These are phyloP conservation scores for Streptopelia turtur DNA, from an alignment of 2,797 vertebrate genomes.

Conservation along the genomic window DNA sequence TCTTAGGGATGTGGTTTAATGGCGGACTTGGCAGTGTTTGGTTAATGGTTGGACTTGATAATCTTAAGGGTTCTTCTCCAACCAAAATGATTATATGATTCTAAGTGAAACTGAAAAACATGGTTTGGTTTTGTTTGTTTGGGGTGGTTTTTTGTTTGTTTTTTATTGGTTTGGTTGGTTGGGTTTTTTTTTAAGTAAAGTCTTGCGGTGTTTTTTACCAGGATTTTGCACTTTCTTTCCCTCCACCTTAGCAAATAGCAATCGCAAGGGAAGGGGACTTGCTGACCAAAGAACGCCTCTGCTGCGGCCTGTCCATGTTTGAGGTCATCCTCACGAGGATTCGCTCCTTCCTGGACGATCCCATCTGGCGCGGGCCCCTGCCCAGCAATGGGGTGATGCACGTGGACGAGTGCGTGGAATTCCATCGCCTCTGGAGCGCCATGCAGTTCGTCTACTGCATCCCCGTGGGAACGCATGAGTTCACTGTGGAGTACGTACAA, in stretches of 20 bases:
- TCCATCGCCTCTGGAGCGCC: slow-evolving; percentile 98
- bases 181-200: not conserved
- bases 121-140: too few species aligned
- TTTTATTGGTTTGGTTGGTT: too few species aligned
- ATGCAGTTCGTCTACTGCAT: slow-evolving; percentile 99
- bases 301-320: slow-evolving; percentile 99
- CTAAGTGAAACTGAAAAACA: not conserved
- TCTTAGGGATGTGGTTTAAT: too few species aligned
- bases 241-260: slow-evolving; percentile 91
- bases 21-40: too few species aligned
- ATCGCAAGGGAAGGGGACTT: slow-evolving; percentile 96
- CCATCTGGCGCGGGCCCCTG: slow-evolving; percentile 95
- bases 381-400: slow-evolving; percentile 99
- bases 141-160: too few species aligned
- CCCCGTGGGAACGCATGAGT: slow-evolving; percentile 95
- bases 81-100: too few species aligned
- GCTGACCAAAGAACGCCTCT: slow-evolving; percentile 96
- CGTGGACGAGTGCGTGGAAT: slow-evolving; percentile 97
- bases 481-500: slow-evolving; percentile 94
- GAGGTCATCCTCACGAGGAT: slow-evolving; percentile 95
- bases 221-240: not conserved
- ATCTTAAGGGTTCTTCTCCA: too few species aligned
- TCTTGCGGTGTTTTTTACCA: not conserved
- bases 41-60: too few species aligned
- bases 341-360: slow-evolving; percentile 92